A percentile compares a stretch with the other conserved stretches of the same genome.
Evolutionary conservation across 2,113 vertebrate genomes (phyloP).

Genomic region (Malurus cyaneus): DNA sequence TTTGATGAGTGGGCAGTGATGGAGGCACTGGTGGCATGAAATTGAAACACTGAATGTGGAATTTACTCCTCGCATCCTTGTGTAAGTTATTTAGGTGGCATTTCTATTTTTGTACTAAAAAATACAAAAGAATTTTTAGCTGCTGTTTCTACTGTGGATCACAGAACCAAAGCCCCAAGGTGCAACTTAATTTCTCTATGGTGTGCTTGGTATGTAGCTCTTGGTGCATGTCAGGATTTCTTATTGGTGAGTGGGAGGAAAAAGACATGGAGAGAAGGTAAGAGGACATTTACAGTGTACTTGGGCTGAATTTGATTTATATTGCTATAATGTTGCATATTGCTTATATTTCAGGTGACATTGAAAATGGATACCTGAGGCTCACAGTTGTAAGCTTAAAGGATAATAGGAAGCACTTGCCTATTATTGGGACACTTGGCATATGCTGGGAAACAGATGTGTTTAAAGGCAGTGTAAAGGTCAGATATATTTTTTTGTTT

Average conservation of each 20-base stretch:
- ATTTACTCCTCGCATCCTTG: neutral
- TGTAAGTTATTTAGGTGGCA: neutral
- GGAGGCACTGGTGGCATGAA: neutral
- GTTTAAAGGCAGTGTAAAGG: slow-evolving; percentile 74
- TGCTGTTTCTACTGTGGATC: neutral
- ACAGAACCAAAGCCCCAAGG: neutral
- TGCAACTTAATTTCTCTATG: neutral
- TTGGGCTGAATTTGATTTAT: neutral
- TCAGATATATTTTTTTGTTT: slow-evolving; percentile 7
- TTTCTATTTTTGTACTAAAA: neutral
- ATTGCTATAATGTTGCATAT: neutral
- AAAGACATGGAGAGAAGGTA: neutral
- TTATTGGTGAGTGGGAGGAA: neutral
- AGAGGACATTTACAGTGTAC: neutral
- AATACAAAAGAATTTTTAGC: neutral
- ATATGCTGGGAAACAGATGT: slow-evolving; percentile 71
- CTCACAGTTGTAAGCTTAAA: slow-evolving; percentile 64
- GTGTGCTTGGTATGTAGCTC: neutral
- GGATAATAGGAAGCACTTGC: slow-evolving; percentile 67
- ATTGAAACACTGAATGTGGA: neutral
- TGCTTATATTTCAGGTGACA: slow-evolving; percentile 63
- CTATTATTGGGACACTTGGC: slow-evolving; percentile 69
- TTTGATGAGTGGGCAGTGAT: neutral
- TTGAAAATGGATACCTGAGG: slow-evolving; percentile 72
- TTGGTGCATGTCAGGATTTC: neutral